Evolutionary conservation across 2,113 vertebrate genomes (phyloP), one percentile per base, ranked within the genome.

Genomic region (Puffinus mauretanicus): DNA sequence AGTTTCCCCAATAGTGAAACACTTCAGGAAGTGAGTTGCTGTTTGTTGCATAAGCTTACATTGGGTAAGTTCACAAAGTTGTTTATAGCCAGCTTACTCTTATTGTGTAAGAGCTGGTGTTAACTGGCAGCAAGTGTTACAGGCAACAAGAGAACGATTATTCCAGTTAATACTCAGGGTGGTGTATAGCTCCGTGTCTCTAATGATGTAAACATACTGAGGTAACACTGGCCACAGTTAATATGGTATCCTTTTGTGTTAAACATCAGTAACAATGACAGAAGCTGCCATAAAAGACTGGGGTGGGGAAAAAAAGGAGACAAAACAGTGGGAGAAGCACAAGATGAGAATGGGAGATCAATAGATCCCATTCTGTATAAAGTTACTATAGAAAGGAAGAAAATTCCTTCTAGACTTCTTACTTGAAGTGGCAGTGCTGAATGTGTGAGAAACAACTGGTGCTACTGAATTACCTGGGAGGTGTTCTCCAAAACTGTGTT

Each of bases 11-110:
- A 65, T 10, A 98, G 71, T 76, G 99, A 99, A 97, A 76, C 97
- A 81, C 94, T 99, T 85, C 99, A 99, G 98, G 99, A 99, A 98
- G 97, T 98, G 27, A 98, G 98, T 82, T 99, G 99, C 97, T 96
- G 98, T 95, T 97, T 99, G 90, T 98, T 99, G 86, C 98, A 97
- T 65, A 99, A 98, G 96, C 98, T 99, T 72, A 99, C 99, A 0
- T 97, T 99, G 98, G 99, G 99, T 99, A 95, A 98, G 99, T 96
- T 94, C 36, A 8, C 62, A 13, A 58, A 76, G 38, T 69, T 91
- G 47, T 73, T 90, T 71, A 16, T 44, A 9, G 38, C 67, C 40
- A 18, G 8, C 6, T 88, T 88, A 4, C 54, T 93, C 10, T 11
- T 32, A 12, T 47, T 80, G 4, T 66, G 29, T 92, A 36, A 72